Base-by-base conservation (phyloP, 1,140 invertebrate species). In the Yoshiicerus persimilis region DNA sequence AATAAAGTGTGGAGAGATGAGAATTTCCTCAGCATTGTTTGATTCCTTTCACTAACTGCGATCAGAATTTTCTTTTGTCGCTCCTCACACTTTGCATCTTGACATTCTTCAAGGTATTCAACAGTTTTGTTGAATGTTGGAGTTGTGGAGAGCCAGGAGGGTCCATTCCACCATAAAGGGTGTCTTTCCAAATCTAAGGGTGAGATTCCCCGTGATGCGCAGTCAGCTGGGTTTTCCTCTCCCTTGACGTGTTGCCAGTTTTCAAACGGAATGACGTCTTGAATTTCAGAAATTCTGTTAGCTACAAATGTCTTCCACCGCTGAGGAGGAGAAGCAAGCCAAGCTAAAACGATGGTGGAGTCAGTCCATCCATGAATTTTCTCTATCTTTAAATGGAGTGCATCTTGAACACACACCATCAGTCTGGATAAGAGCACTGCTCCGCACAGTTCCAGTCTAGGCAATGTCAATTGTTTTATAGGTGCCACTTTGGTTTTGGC, bases 181-280 rank as follows among this genome's bases (percentile, higher is more conserved):
- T 86, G n/a, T 32, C 6, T 56, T 0, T 86, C 38, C 25, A 93
- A 88, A 10, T 89, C 56, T 23, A 70, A 88, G 77, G 91, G 89
- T 8, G 32, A 84, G 27, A 90, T n/a, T n/a, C 93, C 93, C 84
- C 93, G 90, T 8, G 92, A 92, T 4, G 92, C 91, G 4, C 90
- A 86, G 91, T 94, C 93, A 2, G 92, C 92, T 0, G 93, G 92
- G 90, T 94, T 94, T 1, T 92, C 80, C 36, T 87, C 75, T 0
- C 92, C 91, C 10, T 86, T 77, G 0, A 94, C 91, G 88, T 94
- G 92, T 30, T 75, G 20, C 94, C 93, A 94, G 27, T 92, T 70
- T 16, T 80, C 66, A 0, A 56, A 25, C 10, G 86, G 56, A n/a
- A 88, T 87, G 8, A 90, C 25, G 39, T 90, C 85, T 90, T 92